Base-by-base conservation (phyloP, 1,140 invertebrate genomes). In the Riptortus pedestris region DNA sequence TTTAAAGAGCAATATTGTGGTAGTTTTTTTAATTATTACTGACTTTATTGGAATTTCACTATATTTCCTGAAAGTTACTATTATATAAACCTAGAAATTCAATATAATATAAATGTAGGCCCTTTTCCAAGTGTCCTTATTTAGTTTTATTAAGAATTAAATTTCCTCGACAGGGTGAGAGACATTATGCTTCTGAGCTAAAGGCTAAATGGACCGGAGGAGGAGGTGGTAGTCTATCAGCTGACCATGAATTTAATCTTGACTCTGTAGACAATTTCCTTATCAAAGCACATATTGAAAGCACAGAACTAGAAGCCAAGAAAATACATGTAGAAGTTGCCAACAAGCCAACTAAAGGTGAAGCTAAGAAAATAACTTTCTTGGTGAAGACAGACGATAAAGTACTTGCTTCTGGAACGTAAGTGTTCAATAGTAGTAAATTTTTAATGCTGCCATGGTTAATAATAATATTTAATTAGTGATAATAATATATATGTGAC, bases 231-330 rank as follows among this genome's bases (percentile, higher is more conserved):
- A 66, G 12, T 52, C 69, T 75, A 2, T 68, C 65, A 58, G 69
- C 76, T 1, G 77, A 77, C 38, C 66, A 75, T 2, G 83, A 85
- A 61, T 76, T 77, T 0, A 80, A 81, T 22, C 71, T 85, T 0
- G 75, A 77, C 9, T 80, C 75, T 47, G 73, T 85, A n/a, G 85
- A 90, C 48, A 78, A 86, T 64, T 82, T 86, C 55, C 72, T 76
- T 33, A 71, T 89, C 18, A 80, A 81, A 64, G 68, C 79, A 1
- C 76, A 81, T 58, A 78, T 82, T n/a, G 82, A 88, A 70, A 83
- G 83, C 5, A 80, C 82, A 11, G 81, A 79, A 65, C 70, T 88
- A 1, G 80, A 84, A 16, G 68, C 83, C 1, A 80, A 87, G 51
- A 85, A 86, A 65, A 80, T 85, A 66, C 75, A 80, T 16, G 73